Conservation (phyloP, 1,140 invertebrate species). For the Lordiphosa stackelbergi region DNA sequence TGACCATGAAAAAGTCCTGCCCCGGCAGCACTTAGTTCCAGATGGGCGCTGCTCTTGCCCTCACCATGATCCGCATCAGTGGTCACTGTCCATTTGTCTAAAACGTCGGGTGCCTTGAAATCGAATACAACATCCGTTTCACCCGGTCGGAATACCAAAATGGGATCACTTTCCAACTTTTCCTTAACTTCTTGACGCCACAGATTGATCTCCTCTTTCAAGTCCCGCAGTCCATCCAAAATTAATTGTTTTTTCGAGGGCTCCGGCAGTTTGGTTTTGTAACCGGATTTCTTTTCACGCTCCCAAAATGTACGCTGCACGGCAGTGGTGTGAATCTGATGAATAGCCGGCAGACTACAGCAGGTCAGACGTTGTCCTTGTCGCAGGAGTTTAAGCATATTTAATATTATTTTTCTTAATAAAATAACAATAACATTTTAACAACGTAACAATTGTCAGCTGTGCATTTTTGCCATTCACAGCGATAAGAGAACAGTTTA, state of each 20-base stretch:
- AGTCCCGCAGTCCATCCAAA: conserved; percentile 80
- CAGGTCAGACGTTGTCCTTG: conserved; percentile 38
- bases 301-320: conserved; percentile 79
- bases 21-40: conserved; percentile 82
- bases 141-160: conserved; percentile 79
- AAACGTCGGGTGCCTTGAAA: conserved; percentile 81
- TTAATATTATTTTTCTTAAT: conserved; percentile 16
- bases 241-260: conserved; percentile 79
- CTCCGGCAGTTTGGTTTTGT: conserved; percentile 78
- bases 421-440: background rate
- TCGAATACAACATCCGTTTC: conserved; percentile 85
- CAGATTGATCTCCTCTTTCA: conserved; percentile 83
- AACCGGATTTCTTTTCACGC: conserved; percentile 82
- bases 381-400: conserved; percentile 44
- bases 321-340: conserved; percentile 59
- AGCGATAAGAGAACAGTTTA: background rate
- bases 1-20: conserved; percentile 88
- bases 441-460: background rate
- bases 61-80: conserved; percentile 88
- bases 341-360: conserved; percentile 19
- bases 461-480: conserved; percentile 10
- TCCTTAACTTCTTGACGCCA: conserved; percentile 85
- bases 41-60: conserved; percentile 85
- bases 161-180: conserved; percentile 80
- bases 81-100: conserved; percentile 87